Base-by-base conservation (phyloP, 1,140 invertebrate genomes). In the Caenorhabditis latens region DNA sequence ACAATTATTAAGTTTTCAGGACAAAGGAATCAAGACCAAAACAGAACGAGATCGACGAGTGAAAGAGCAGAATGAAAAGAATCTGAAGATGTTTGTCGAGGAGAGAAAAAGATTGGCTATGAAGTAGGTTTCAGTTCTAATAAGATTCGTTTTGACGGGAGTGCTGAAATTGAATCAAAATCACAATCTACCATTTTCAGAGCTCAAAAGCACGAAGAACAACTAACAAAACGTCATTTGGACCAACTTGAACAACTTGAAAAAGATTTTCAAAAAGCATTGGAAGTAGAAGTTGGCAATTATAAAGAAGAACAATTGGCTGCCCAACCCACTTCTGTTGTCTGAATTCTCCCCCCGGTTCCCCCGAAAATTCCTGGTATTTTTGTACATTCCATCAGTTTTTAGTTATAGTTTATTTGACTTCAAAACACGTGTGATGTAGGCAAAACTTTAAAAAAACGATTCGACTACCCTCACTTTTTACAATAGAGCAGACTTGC, bases 61-160 rank as follows among this genome's bases (percentile, higher is more conserved):
- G 57, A 94, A 97, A 87, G 98, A 99, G 93, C 96, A 99, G 91
- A 98, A 99, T 91, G 97, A 99, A 91, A 99, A 99, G 92, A 99
- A 99, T 93, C 98, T 97, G 21, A 99, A 99, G 93, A 97, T 97
- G 91, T 99, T 99, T 92, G 96, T 99, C 94, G 98, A 99, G 90
- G 98, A 99, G 93, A 94, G 97, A 79, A 98, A 96, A 91, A 93
- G 94, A 50, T 93, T 94, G n/a, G 95, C 96, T 84, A 96, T 97
- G 90, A 96, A 97, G 90, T 89, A 40, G 67, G 88, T 71, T 43
- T 21, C 55, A 43, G 2, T 40, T 21, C 85, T 21, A 61, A 16
- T 21, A 61, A 16, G 24, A 48, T 40, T 11, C 4, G 8, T 50
- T 50, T 50, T 50, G 50, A 50, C 50, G 8, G 50, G 14, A 50